Conservation (phyloP, 2,888 invertebrate genomes). For the Nemapogon koenigi region DNA sequence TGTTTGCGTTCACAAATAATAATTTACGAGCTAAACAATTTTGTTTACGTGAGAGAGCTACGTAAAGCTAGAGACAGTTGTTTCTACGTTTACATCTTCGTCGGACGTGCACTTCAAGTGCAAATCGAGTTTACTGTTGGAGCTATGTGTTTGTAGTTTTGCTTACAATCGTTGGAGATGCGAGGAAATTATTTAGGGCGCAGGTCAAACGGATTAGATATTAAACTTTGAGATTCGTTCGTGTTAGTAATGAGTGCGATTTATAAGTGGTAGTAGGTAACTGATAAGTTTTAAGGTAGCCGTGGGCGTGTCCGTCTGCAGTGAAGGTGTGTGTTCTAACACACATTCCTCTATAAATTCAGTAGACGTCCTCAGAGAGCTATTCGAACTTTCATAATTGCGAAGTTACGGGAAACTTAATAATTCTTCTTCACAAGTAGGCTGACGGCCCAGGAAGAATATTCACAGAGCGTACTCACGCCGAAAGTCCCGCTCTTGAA, state of each 20-base stretch:
- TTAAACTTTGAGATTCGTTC: too few relatives aligned
- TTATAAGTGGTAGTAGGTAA: too few relatives aligned
- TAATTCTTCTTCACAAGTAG: constrained; percentile 63
- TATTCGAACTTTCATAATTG: constrained; percentile 66
- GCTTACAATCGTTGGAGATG: too few relatives aligned
- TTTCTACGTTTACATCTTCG: constrained; percentile 39
- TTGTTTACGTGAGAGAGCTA: constrained; percentile 36
- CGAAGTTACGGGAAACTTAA: constrained; percentile 62
- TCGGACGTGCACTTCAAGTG: constrained; percentile 34
- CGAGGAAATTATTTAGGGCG: too few relatives aligned
- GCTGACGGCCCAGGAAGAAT: constrained; percentile 57
- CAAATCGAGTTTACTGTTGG: constrained; percentile 22
- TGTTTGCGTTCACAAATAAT: constrained; percentile 46
- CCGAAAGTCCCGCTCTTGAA: constrained; percentile 41
- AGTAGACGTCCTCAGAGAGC: constrained; percentile 59
- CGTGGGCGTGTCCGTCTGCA: constrained; percentile 1
- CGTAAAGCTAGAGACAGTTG: constrained; percentile 29
- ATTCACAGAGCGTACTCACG: constrained; percentile 54
- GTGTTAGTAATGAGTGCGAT: too few relatives aligned
- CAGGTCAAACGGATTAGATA: too few relatives aligned
- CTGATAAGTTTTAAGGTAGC: too few relatives aligned
- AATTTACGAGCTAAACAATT: constrained; percentile 49
- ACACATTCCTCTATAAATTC: constrained; percentile 63
- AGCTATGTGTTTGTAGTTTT: too few relatives aligned
- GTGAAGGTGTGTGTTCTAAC: constrained; percentile 24